Percentiles rank a stretch among this genome's conserved stretches.
phyloP scores from a whole-genome alignment of 2,797 vertebrate species.

The Syngnathus acus region DNA sequence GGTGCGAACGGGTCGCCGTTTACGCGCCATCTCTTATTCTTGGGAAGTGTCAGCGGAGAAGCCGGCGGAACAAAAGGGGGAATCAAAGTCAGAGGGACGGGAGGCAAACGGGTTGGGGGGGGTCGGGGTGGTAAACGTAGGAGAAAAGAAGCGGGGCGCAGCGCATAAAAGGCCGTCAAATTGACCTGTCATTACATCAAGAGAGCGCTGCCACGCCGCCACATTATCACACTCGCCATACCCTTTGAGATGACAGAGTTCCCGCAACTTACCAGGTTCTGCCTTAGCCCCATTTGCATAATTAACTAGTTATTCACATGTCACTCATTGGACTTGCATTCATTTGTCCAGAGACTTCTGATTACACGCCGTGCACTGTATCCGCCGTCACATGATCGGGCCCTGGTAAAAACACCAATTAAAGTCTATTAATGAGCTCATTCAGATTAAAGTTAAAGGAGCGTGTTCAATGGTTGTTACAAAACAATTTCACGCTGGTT shows the following conservation, averaged over 20 bases:
- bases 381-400: slow-evolving; percentile 37
- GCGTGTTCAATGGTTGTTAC: neutral
- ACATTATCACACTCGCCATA: slow-evolving; percentile 75
- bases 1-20: slow-evolving; percentile 85
- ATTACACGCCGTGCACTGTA: slow-evolving; percentile 50
- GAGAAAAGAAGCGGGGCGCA: slow-evolving; percentile 72
- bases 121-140: slow-evolving; percentile 53
- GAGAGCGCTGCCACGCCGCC: slow-evolving; percentile 69
- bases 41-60: slow-evolving; percentile 84
- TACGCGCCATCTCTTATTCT: slow-evolving; percentile 96
- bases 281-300: slow-evolving; percentile 70
- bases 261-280: slow-evolving; percentile 69
- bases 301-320: slow-evolving; percentile 76
- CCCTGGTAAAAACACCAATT: slow-evolving; percentile 36
- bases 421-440: slow-evolving; percentile 21
- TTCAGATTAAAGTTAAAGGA: slow-evolving; percentile 12
- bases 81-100: slow-evolving; percentile 82
- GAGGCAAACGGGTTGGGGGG: slow-evolving; percentile 40
- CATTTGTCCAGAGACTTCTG: slow-evolving; percentile 50
- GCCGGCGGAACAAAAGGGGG: slow-evolving; percentile 85
- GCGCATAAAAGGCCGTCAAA: slow-evolving; percentile 81
- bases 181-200: slow-evolving; percentile 88
- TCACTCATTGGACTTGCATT: slow-evolving; percentile 68
- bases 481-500: neutral
- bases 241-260: slow-evolving; percentile 76